Percentiles rank a stretch among this genome's conserved stretches.
Conservation (phyloP, 2,797 vertebrate genomes). For the Pelochelys cantorii region DNA sequence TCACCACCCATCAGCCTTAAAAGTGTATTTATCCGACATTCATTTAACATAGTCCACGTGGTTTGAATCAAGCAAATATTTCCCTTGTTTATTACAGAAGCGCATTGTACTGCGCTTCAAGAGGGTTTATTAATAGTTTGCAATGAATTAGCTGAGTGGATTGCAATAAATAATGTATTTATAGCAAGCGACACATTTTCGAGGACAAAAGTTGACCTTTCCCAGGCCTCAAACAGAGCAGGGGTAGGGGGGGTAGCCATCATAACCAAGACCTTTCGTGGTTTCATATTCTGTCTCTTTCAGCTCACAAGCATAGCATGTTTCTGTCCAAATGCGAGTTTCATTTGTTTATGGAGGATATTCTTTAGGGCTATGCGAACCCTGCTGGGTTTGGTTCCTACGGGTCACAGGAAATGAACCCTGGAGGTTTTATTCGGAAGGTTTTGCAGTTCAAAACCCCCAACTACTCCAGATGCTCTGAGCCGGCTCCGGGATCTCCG, state of each 20-base stretch:
- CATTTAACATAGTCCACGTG: slow-evolving; percentile 75
- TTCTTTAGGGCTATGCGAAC: slow-evolving; percentile 6
- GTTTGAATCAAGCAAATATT: slow-evolving; percentile 80
- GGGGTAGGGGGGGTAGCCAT: slow-evolving; percentile 72
- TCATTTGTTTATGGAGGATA: slow-evolving; percentile 55
- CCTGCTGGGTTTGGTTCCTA: neutral
- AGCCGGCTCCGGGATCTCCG: neutral
- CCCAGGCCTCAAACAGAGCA: slow-evolving; percentile 79
- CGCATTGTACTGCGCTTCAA: slow-evolving; percentile 72
- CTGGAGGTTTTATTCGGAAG: slow-evolving; percentile 19
- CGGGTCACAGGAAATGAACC: slow-evolving; percentile 44
- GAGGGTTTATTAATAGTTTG: slow-evolving; percentile 80
- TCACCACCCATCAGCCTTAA: slow-evolving; percentile 67
- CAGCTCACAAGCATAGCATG: slow-evolving; percentile 58
- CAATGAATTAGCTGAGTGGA: slow-evolving; percentile 80
- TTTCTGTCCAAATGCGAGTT: slow-evolving; percentile 42
- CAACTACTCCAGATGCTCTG: neutral
- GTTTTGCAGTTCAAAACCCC: neutral
- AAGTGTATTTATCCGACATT: slow-evolving; percentile 67
- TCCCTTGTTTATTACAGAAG: slow-evolving; percentile 77
- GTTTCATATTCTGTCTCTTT: slow-evolving; percentile 69
- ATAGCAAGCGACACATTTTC: slow-evolving; percentile 79
- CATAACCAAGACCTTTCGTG: slow-evolving; percentile 38
- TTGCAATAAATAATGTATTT: slow-evolving; percentile 82
- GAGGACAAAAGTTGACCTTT: slow-evolving; percentile 81